Conservation (phyloP, 1,140 invertebrate genomes). For the Mizuhopecten yessoensis region DNA sequence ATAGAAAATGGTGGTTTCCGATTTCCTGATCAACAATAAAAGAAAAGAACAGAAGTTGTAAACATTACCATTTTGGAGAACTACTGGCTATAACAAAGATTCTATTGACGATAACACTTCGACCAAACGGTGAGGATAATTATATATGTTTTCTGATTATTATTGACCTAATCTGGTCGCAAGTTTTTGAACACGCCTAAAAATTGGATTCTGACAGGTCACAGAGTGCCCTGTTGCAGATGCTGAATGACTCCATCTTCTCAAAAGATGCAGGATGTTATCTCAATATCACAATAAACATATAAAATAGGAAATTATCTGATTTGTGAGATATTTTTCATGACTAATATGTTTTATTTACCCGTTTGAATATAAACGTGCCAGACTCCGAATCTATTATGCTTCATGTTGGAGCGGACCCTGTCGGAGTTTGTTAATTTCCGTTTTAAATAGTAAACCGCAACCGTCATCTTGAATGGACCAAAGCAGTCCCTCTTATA, state of each 20-base stretch:
- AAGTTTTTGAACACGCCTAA: conserved; percentile 31
- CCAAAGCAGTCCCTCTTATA: too few species aligned
- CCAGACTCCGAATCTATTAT: too few species aligned
- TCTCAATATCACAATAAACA: too few species aligned
- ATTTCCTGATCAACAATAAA: conserved; percentile 39
- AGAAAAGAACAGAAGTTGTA: conserved; percentile 29
- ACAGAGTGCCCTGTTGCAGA: conserved; percentile 11
- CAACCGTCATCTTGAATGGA: too few species aligned
- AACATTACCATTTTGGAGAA: neutral
- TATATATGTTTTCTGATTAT: neutral
- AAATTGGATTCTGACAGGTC: conserved; percentile 19
- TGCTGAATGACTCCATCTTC: neutral
- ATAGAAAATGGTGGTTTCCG: conserved; percentile 24
- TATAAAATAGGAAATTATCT: too few species aligned
- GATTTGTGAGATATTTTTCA: too few species aligned
- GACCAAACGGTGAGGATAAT: neutral
- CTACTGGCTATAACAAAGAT: neutral
- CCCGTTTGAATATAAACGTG: too few species aligned
- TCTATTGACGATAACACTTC: neutral
- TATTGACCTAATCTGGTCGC: neutral
- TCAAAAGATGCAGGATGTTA: neutral
- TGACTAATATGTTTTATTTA: too few species aligned
- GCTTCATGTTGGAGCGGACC: too few species aligned
- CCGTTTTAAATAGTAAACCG: too few species aligned
- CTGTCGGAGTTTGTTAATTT: too few species aligned